A percentile compares a stretch with the other conserved stretches of the same genome.
Evolutionary conservation across 2,888 invertebrate species (phyloP).

Genomic region (Troilus luridus): DNA sequence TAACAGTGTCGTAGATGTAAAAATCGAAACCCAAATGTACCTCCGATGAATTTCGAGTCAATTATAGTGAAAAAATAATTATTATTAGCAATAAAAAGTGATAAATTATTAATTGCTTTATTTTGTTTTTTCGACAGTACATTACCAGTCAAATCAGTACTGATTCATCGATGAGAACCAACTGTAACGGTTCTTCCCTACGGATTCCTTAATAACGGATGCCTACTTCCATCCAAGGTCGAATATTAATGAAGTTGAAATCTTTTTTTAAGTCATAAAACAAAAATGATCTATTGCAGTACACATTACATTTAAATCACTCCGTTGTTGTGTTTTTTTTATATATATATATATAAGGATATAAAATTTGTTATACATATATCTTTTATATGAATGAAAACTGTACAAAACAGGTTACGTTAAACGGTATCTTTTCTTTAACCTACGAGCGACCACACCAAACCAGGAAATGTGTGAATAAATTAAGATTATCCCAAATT

Average conservation of each 20-base stretch:
- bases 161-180: background rate
- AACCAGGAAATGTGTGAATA: conserved; percentile 11
- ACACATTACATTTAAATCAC: background rate
- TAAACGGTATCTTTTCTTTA: background rate
- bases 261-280: background rate
- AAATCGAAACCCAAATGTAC: no score
- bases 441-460: background rate
- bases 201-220: background rate
- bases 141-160: background rate
- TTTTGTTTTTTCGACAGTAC: background rate
- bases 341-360: background rate
- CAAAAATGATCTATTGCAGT: background rate
- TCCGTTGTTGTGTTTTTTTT: background rate
- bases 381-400: background rate
- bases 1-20: no score
- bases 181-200: conserved; percentile 5
- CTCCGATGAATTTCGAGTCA: no score
- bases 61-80: no score
- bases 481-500: background rate
- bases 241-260: background rate
- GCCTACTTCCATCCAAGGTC: background rate
- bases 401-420: background rate
- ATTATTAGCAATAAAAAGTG: no score
- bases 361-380: background rate
- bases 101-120: no score